Evolutionary conservation across 2,888 invertebrate genomes (phyloP).

Genomic region (Pseudococcus jackbeardsleyi): DNA sequence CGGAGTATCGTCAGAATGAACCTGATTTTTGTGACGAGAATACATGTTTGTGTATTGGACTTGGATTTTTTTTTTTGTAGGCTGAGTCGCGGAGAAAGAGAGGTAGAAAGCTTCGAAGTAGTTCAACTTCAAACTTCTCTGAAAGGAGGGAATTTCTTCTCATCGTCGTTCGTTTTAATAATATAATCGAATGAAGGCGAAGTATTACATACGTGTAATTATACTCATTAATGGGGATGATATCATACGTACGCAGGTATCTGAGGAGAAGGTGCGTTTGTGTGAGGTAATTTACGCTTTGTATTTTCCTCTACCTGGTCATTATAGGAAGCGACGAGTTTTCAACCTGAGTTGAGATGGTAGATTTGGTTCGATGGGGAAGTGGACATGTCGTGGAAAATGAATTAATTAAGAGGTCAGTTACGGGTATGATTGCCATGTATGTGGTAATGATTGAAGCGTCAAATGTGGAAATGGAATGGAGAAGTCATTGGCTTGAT

Average conservation of each 20-base stretch:
- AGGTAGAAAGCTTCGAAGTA: neutral
- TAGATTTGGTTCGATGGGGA: neutral
- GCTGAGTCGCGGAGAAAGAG: neutral
- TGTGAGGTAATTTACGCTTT: conserved; percentile 35
- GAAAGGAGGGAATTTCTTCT: neutral
- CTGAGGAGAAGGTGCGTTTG: neutral
- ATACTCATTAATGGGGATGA: conserved; percentile 11
- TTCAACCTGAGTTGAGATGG: neutral
- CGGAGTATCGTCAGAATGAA: neutral
- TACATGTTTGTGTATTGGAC: neutral
- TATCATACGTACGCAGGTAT: neutral
- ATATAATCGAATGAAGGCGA: neutral
- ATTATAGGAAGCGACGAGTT: neutral
- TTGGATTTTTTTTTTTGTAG: neutral
- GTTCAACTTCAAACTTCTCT: neutral
- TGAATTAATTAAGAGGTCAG: conserved; percentile 15
- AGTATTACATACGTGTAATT: conserved; percentile 32
- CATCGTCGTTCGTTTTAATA: conserved; percentile 13
- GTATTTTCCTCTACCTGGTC: conserved; percentile 8
- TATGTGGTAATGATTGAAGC: neutral
- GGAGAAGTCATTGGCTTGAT: neutral
- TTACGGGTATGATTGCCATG: neutral
- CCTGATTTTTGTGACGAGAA: conserved; percentile 13
- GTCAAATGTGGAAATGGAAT: conserved; percentile 1
- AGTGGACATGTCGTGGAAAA: neutral